Evolutionary conservation across 2,888 invertebrate species (phyloP).

Genomic region (Pteria penguin): DNA sequence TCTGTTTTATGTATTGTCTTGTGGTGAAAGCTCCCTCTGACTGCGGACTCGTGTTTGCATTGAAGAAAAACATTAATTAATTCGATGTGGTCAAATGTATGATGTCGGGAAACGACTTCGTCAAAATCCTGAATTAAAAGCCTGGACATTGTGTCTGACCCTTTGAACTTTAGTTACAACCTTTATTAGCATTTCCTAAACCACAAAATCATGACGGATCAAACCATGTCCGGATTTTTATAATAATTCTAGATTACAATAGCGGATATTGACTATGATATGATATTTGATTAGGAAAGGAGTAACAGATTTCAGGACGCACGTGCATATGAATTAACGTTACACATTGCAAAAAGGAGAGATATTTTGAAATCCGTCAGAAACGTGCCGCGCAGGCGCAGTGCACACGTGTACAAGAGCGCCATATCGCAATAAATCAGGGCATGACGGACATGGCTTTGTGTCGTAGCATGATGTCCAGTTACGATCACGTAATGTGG

Average conservation of each 20-base stretch:
- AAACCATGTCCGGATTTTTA: background rate
- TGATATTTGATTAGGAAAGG: background rate
- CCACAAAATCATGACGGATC: background rate
- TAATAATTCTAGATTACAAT: background rate
- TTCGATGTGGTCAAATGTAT: no score
- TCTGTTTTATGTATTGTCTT: no score
- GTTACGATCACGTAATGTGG: background rate
- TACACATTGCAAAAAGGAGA: background rate
- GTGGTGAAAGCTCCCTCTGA: no score
- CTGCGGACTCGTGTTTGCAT: no score
- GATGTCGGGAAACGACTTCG: no score
- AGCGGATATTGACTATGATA: background rate
- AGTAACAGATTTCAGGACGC: background rate
- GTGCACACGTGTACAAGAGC: background rate
- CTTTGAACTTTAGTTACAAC: background rate
- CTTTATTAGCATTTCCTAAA: background rate
- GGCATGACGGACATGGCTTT: background rate
- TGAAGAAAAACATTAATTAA: no score
- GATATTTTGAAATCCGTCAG: background rate
- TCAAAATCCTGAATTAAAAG: background rate
- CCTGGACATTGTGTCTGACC: background rate
- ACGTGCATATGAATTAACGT: background rate
- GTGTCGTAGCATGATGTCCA: background rate
- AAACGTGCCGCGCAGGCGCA: background rate
- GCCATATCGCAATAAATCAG: background rate